Conservation (phyloP, 2,797 vertebrate genomes). For the Pseudochaenichthys georgianus region DNA sequence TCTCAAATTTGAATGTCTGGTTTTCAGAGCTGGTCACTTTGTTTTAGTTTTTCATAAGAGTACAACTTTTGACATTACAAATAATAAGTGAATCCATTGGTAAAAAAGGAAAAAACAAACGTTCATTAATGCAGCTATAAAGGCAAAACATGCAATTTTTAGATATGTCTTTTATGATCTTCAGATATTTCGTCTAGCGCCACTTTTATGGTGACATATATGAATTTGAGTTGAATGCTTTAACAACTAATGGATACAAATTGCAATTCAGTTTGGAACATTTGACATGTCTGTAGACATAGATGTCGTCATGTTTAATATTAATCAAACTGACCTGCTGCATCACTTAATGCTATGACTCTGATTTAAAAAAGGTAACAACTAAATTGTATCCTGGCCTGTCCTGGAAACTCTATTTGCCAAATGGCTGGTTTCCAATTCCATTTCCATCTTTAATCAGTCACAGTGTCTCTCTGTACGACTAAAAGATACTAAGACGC, state of each 20-base stretch:
- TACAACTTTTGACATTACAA: background rate
- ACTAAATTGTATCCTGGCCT: background rate
- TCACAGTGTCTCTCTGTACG: conserved; percentile 26
- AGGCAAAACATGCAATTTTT: background rate
- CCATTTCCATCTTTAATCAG: conserved; percentile 38
- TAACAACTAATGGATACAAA: background rate
- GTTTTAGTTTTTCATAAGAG: background rate
- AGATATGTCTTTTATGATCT: background rate
- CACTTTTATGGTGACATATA: background rate
- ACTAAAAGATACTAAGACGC: conserved; percentile 43
- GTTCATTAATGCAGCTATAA: background rate
- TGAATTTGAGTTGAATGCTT: background rate
- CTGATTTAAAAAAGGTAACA: background rate
- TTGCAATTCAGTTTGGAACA: background rate
- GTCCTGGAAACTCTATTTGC: background rate
- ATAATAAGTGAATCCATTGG: background rate
- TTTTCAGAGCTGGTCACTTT: too few species aligned
- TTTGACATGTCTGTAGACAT: background rate
- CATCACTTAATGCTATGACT: background rate
- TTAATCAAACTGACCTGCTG: background rate
- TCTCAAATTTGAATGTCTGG: too few species aligned
- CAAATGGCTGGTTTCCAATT: conserved; percentile 20
- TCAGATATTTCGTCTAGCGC: background rate
- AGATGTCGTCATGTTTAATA: background rate
- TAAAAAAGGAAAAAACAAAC: background rate